Base-by-base conservation (phyloP, 2,888 invertebrate genomes). In the Barypeithes pellucidus region DNA sequence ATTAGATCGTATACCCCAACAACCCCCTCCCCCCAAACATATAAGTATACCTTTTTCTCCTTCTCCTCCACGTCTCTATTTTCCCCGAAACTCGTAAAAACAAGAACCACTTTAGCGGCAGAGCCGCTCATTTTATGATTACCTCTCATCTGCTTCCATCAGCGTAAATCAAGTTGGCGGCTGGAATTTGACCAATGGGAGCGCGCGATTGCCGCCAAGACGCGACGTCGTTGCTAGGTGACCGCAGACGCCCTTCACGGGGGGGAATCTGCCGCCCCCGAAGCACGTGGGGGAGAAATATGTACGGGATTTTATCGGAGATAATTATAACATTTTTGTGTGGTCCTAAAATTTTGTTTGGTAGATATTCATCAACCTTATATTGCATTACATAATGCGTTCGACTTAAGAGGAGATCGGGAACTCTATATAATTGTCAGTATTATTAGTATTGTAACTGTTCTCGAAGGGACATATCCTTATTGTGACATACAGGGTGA, bases 101-200 rank as follows among this genome's bases (percentile, higher is more conserved):
- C 67, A 67, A 75, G 72, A 75, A 67, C 71, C 69, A 73, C 73
- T 73, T 70, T 70, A 43, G 50, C 54, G 63, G 62, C 54, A 60
- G 39, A 52, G 45, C 54, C 69, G 39, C 54, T 60, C 57, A 50
- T 66, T 70, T 69, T 73, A 73, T 73, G 73, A 73, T 73, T 69
- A 73, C 69, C 73, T 59, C 73, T 73, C 73, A 73, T 73, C 73
- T 73, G 66, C 65, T 59, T 59, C 65, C 74, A 74, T 74, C 74
- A 70, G 70, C 67, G 74, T 74, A 74, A 74, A 74, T 74, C 70
- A 74, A 73, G 69, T 73, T 73, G 73, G 69, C 69, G 69, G 73
- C 59, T 29, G 62, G 24, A 57, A 52, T 70, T 67, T 69, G 70
- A 74, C 74, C 74, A 74, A 74, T 74, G 47, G 43, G 45, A 59